Conservation (phyloP, 2,113 vertebrate genomes). For the Crotalus helleri region DNA sequence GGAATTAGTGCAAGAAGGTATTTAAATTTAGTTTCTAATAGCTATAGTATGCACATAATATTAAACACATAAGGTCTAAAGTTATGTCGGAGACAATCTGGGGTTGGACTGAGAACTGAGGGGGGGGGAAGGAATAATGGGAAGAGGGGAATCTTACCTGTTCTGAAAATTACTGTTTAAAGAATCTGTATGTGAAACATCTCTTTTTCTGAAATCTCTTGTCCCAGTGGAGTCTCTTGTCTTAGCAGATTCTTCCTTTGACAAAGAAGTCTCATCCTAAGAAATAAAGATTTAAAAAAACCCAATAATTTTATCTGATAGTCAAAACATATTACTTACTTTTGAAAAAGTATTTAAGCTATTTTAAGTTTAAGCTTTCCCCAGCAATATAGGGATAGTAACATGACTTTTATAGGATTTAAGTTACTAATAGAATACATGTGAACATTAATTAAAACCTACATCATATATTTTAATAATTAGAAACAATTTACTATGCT, state of each 20-base stretch:
- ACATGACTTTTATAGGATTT: neutral
- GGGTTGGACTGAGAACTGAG: neutral
- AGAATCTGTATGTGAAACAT: neutral
- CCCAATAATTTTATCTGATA: neutral
- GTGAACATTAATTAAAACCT: neutral
- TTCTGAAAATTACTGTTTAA: conserved; percentile 18
- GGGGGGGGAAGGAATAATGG: accelerated
- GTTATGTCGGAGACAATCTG: neutral
- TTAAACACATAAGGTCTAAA: neutral
- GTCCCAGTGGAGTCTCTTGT: conserved; percentile 3
- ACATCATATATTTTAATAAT: neutral
- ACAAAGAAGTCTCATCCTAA: conserved; percentile 23
- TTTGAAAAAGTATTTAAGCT: neutral
- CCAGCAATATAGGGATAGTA: neutral
- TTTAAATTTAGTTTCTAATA: neutral
- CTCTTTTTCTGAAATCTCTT: neutral
- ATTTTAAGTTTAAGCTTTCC: neutral
- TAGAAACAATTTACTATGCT: neutral
- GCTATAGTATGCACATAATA: neutral
- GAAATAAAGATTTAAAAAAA: neutral
- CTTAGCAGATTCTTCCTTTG: conserved; percentile 9
- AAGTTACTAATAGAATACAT: neutral
- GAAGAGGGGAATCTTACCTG: neutral
- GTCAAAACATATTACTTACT: neutral
- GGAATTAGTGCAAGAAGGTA: neutral